phyloP scores from a whole-genome alignment of 2,888 invertebrate species.

The Patella ulyssiponensis region DNA sequence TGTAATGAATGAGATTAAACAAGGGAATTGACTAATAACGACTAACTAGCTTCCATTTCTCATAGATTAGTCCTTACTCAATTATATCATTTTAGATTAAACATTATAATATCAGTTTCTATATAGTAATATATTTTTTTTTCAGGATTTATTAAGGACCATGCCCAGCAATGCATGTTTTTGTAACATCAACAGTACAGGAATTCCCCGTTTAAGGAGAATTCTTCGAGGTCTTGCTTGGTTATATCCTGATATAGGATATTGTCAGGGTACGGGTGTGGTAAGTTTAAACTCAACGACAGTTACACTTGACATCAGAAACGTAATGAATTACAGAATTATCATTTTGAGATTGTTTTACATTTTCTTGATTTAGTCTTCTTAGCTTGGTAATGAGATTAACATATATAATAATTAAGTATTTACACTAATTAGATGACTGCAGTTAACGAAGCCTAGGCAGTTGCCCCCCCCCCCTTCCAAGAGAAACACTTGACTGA shows the following conservation, averaged over 20 bases:
- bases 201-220: slow-evolving; percentile 90
- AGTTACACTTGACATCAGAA: background rate
- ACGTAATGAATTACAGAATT: background rate
- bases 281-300: slow-evolving; percentile 57
- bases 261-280: slow-evolving; percentile 78
- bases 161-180: slow-evolving; percentile 98
- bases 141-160: slow-evolving; percentile 88
- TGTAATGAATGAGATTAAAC: no score
- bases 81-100: no score
- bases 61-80: background rate
- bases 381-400: no score
- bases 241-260: slow-evolving; percentile 83
- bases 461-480: no score
- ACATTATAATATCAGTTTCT: background rate
- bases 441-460: no score
- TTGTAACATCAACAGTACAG: slow-evolving; percentile 89
- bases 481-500: no score
- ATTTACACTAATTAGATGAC: no score
- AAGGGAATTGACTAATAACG: background rate
- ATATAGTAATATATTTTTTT: background rate
- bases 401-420: no score
- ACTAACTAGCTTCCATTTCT: background rate
- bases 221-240: slow-evolving; percentile 93
- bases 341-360: background rate
- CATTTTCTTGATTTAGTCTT: no score